Base-by-base conservation (phyloP, 1,140 invertebrate species). In the Alviniconcha marisindica region DNA sequence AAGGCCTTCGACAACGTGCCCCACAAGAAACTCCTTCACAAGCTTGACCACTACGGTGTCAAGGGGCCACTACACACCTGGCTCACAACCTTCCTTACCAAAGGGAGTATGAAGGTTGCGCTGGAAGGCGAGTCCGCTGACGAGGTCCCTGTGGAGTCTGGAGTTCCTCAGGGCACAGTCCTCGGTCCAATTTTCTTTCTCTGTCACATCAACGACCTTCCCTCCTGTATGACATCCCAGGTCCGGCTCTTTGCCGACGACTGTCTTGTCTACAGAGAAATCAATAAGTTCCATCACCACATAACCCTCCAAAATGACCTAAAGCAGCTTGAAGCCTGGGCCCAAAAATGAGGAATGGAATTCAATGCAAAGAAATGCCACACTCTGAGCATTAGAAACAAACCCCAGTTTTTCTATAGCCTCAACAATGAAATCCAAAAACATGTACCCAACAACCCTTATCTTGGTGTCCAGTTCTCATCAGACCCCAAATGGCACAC, bases 301-400 rank as follows among this genome's bases (percentile, higher is more conserved):
- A 40, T 24, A 21, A 77, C 48, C 14, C 3, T 77, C 28, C 76
- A 73, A 66, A 40, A 77, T n/a, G 83, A 86, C 38, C 84, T 86
- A 18, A 42, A 81, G 18, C 66, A 42, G 40, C 63, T 87, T 7
- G 71, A 83, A 51, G 51, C 36, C 4, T 87, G 85, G 84, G 84
- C 60, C 60, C 36, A 73, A 2, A 44, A 24, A 1, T 85, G 83
- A 84, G 80, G 77, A 12, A 86, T 84, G 83, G 24, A 60, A 36
- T 86, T 84, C 38, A 84, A 85, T 60, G 74, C 80, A 0, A 73
- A 69, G 21, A 87, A 87, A 24, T 83, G 84, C 56, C 77, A 84
- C 40, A 38, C 85, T 12, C 60, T 87, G n/a, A n/a, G n/a, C n/a
- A n/a, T n/a, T n/a, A n/a, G n/a, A n/a, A n/a, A n/a, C n/a, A n/a